Evolutionary conservation across 2,888 invertebrate species (phyloP).

Genomic region (Luperina testacea): DNA sequence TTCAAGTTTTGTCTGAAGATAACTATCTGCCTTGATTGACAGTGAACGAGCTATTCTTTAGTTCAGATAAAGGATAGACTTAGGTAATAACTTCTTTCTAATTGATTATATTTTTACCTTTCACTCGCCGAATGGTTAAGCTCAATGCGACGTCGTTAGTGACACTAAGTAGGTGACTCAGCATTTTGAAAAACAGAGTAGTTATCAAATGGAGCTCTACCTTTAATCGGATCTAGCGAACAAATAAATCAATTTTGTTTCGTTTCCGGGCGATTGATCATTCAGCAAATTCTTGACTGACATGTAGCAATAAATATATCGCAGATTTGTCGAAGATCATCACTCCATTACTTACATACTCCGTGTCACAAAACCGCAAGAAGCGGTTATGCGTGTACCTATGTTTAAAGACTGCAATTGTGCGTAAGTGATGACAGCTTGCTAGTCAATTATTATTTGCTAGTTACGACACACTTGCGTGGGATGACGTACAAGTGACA

Average conservation of each 20-base stretch:
- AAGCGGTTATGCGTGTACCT: constrained; percentile 13
- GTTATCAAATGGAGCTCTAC: constrained; percentile 9
- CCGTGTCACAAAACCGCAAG: constrained; percentile 1
- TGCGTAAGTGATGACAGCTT: constrained; percentile 17
- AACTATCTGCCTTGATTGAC: constrained; percentile 60
- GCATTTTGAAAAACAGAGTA: constrained; percentile 3
- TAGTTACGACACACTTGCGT: constrained; percentile 4
- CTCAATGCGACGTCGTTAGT: constrained; percentile 14
- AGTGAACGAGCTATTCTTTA: constrained; percentile 56
- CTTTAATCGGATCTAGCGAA: not conserved
- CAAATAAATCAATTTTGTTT: not conserved
- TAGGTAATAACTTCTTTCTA: constrained; percentile 52
- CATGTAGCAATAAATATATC: not conserved
- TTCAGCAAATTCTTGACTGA: no score
- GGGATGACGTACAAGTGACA: not conserved
- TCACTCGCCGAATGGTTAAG: constrained; percentile 23
- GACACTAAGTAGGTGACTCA: constrained; percentile 22
- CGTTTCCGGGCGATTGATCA: not conserved
- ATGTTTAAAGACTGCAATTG: constrained; percentile 6
- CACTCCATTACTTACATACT: constrained; percentile 3
- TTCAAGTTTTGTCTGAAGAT: constrained; percentile 53
- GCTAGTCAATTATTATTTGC: constrained; percentile 17
- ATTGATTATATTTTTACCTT: constrained; percentile 36
- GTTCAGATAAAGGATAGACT: constrained; percentile 38
- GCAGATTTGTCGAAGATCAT: not conserved